phyloP scores from a whole-genome alignment of 2,113 vertebrate species.

The Odontesthes bonariensis region DNA sequence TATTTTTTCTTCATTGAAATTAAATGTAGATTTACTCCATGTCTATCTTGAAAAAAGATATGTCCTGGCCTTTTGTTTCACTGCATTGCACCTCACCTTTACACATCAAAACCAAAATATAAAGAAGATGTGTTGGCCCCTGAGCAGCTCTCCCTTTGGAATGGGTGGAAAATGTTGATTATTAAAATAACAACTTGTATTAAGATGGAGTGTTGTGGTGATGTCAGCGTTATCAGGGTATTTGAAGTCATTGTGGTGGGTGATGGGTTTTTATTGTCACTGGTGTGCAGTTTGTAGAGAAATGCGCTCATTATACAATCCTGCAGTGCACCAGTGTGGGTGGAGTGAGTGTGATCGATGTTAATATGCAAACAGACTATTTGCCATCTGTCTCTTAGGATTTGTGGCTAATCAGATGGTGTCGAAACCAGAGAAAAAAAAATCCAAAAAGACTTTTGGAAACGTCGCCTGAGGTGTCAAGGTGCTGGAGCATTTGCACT shows the following conservation, averaged over 20 bases:
- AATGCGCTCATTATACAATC: not conserved
- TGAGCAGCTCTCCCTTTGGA: too few relatives aligned
- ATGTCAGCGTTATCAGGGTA: not conserved
- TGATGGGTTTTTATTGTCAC: not conserved
- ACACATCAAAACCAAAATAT: too few relatives aligned
- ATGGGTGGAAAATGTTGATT: too few relatives aligned
- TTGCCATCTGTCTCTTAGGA: conserved; percentile 9
- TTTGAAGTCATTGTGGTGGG: not conserved
- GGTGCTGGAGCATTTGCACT: not conserved
- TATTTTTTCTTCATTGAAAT: conserved; percentile 22
- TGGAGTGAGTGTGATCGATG: not conserved
- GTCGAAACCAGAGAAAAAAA: not conserved
- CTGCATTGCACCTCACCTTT: too few relatives aligned
- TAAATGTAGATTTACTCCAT: not conserved
- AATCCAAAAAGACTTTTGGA: not conserved
- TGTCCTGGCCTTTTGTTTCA: not conserved
- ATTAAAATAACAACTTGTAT: too few relatives aligned
- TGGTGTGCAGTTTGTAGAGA: not conserved
- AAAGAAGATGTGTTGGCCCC: too few relatives aligned
- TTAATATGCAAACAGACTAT: conserved; percentile 10
- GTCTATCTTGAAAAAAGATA: not conserved
- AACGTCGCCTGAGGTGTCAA: not conserved
- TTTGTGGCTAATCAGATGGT: not conserved
- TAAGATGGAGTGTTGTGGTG: too few relatives aligned
- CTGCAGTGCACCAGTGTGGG: conserved; percentile 1